Evolutionary conservation across 2,888 invertebrate genomes (phyloP), one percentile per base, ranked within the genome.

Genomic region (Amblyjoppa proteus): DNA sequence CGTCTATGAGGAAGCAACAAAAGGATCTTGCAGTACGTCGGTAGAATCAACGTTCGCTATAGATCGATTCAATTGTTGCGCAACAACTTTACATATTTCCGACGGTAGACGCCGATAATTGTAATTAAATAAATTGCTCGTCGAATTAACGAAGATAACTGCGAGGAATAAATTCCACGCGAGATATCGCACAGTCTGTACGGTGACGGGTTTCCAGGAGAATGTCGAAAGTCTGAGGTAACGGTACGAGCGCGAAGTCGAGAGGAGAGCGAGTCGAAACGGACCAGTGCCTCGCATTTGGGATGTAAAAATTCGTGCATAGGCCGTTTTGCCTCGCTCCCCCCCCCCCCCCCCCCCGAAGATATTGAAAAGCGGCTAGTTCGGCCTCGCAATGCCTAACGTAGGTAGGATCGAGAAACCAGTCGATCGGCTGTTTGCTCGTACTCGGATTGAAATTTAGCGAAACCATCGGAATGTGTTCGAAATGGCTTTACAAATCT

Each of bases 371-470:
- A 9, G 13, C 16, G 45, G 4, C 3, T 45, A 16, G 45, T 45
- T 13, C 13, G 45, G 45, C 13, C 45, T 45, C 3, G 45, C 45
- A 45, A 45, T 45, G 16, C 11, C 3, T 13, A 45, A 11, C 45
- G 16, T 45, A 45, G 13, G 45, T 16, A 13, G 16, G 58, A 58
- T 28, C 58, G 9, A 58, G 58, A 25, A 79, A 79, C 45, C 78
- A 38, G 73, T 66, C 73, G 53, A 66, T 73, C 58, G 51, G 6
- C n/a, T 7, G 53, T 51, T 66, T 56, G 51, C n/a, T 13, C 6
- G 45, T n/a, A 61, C 49, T 74, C 7, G 28, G 28, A 74, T 74
- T 45, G 74, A 74, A 74, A 61, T 74, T 74, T 74, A 38, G 58
- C 34, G 41, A 45, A 58, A 28, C 9, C 13, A 11, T 58, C 58